Evolutionary conservation across 2,113 vertebrate species (phyloP).

Genomic region (Megaceryle torquata): DNA sequence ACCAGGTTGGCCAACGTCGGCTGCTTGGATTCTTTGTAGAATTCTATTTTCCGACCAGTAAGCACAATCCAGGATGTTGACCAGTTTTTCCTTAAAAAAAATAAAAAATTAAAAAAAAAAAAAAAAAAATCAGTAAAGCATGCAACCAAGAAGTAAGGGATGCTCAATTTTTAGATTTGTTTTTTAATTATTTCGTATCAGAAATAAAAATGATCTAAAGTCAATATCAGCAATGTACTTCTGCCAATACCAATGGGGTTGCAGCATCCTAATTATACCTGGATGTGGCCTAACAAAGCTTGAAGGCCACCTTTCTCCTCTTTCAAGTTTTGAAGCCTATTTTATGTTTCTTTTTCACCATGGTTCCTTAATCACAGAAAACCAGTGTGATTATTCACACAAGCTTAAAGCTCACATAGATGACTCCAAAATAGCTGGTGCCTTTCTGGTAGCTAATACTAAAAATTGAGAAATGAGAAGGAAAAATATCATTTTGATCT

Average conservation of each 20-base stretch:
- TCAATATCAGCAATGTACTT: background rate
- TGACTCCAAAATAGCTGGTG: background rate
- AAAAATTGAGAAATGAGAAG: background rate
- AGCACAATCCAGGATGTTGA: slow-evolving; percentile 84
- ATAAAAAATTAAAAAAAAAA: background rate
- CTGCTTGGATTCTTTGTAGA: slow-evolving; percentile 92
- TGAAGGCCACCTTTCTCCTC: background rate
- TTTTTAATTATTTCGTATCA: background rate
- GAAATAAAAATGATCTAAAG: background rate
- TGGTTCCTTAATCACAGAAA: background rate
- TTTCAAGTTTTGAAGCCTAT: background rate
- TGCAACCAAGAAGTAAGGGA: background rate
- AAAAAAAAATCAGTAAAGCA: background rate
- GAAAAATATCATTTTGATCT: background rate
- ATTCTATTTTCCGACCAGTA: slow-evolving; percentile 80
- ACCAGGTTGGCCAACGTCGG: slow-evolving; percentile 79
- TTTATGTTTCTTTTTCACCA: background rate
- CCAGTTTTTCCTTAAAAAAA: slow-evolving; percentile 88
- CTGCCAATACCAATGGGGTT: background rate
- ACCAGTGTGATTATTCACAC: background rate
- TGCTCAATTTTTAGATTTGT: background rate
- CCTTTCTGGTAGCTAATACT: background rate
- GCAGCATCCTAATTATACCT: background rate
- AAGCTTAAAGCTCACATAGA: background rate
- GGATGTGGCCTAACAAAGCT: background rate